These are phyloP conservation scores for Kobus ellipsiprymnus DNA, from an alignment of 2,113 vertebrate species.

Conservation along the genomic window DNA sequence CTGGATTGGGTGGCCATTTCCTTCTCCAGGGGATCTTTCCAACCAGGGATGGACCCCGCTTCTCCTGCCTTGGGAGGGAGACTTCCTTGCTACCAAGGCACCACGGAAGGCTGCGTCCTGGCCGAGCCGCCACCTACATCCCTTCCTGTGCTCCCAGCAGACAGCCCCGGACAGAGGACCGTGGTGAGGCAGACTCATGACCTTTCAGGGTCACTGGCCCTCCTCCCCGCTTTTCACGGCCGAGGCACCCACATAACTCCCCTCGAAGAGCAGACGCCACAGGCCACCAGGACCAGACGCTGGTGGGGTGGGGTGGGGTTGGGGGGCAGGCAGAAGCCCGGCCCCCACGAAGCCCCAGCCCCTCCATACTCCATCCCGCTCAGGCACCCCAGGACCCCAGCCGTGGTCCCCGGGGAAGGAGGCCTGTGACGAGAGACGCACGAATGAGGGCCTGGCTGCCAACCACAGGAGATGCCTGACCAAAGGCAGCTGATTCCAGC, in stretches of 20 bases:
- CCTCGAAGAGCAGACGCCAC: neutral
- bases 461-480: neutral
- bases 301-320: too few relatives aligned
- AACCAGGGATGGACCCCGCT: neutral
- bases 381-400: neutral
- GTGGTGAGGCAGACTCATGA: neutral
- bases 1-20: neutral
- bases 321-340: neutral
- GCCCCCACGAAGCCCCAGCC: too few relatives aligned
- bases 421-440: neutral
- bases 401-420: fast-evolving
- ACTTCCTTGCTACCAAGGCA: neutral
- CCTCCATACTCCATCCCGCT: neutral
- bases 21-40: neutral
- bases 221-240: neutral
- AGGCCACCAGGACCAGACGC: neutral
- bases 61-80: neutral
- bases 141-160: neutral
- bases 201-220: neutral
- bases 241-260: neutral
- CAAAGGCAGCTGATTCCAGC: neutral
- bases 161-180: too few relatives aligned
- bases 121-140: neutral
- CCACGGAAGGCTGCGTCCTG: neutral
- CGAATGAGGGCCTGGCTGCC: neutral